Base-by-base conservation (phyloP, 2,888 invertebrate genomes). In the Polydrusus cervinus region DNA sequence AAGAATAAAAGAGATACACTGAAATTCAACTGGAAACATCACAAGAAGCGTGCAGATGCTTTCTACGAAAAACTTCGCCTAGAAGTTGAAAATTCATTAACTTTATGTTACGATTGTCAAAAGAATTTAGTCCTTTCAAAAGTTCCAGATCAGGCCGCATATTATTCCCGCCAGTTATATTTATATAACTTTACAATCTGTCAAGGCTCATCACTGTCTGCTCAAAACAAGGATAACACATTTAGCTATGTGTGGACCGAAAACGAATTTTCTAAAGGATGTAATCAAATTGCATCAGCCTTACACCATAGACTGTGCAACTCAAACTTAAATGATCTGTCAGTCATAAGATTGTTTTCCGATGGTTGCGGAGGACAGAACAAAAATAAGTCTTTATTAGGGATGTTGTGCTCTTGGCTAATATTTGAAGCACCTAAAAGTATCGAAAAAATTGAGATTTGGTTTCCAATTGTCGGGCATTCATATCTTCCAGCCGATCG, bases 131-230 rank as follows among this genome's bases (percentile, higher is more conserved):
- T 34, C 11, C 55, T 74, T n/a, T 74, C 74, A 8, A 74, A 72
- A 43, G 10, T 43, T n/a, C 43, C 43, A 10, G 43, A 43, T 43
- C 43, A 43, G 43, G 43, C 43, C n/a, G 43, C 43, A 43, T 43
- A 45, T 69, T 30, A 30, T 30, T 30, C 30, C 30, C 30, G 30
- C 30, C 30, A 30, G 30, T 30, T 30, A 7, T 30, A 30, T 30
- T 30, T 70, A 18, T 77, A 77, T 53, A 74, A 77, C 68, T 77
- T 74, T 53, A 71, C 74, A 14, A 75, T 75, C 43, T 43, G 66
- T 71, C 43, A 49, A 30, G 71, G 74, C 14, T 40, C 47, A n/a
- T 77, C 74, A 49, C 47, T 40, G 30, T 55, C 60, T 16, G 16
- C 38, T 40, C 57, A 62, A 45, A 71, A 51, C 34, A 66, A 61